Evolutionary conservation across 2,888 invertebrate genomes (phyloP), one percentile per base, ranked within the genome.

Genomic region (Eledona agricola): DNA sequence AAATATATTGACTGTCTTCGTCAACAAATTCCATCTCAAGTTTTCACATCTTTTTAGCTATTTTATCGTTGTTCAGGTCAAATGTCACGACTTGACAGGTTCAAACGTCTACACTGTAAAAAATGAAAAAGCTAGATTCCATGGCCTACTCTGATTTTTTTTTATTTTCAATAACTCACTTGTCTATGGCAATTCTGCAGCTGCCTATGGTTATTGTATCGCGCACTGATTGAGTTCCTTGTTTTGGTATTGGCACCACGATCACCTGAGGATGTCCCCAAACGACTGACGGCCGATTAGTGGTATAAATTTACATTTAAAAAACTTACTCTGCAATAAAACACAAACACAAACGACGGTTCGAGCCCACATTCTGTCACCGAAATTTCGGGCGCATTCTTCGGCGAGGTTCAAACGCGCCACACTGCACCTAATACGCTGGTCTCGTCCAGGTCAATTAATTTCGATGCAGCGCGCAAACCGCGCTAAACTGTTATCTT

Each of bases 131-230:
- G n/a, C n/a, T n/a, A n/a, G n/a, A n/a, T n/a, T n/a, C n/a, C n/a
- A n/a, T n/a, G n/a, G n/a, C n/a, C n/a, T n/a, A 15, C 3, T 16
- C 4, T n/a, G 6, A 17, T n/a, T n/a, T 34, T 4, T n/a, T 31
- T 10, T 15, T 31, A 1, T 7, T 10, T 19, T n/a, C n/a, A n/a
- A n/a, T n/a, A n/a, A 63, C 65, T 66, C 64, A 70, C 70, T 61
- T 62, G 55, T 68, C 64, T n/a, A 64, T 50, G 2, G 66, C 66
- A 26, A 71, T 50, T 55, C 57, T 60, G 35, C 71, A 71, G 17
- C 60, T 58, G 3, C 69, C 69, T 34, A 70, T 13, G 5, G 15
- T 22, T 13, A 47, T 15, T 1, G 32, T 37, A 13, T 26, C 37
- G n/a, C 9, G 37, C 11, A 10, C 11, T 2, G 45, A 23, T 12